Base-by-base conservation (phyloP, 2,113 vertebrate species). In the Phycodurus eques region DNA sequence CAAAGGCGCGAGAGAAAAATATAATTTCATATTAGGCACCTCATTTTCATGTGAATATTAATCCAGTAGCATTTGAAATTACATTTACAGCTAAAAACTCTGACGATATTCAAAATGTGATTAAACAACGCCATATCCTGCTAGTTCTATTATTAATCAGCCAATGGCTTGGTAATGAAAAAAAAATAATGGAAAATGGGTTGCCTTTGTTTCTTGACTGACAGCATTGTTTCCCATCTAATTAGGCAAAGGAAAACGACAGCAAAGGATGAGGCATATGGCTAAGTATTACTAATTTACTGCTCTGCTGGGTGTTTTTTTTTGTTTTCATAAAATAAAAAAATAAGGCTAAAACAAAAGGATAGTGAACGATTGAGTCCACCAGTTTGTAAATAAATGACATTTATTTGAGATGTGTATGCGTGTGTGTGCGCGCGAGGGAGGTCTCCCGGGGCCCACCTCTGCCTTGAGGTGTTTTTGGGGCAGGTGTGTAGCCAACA, bases 401-500 rank as follows among this genome's bases (percentile, higher is more conserved):
- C 19, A 43, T 35, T 61, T 47, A 47, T 49, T 67, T 49, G 44
- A 27, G 20, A 39, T 8, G 19, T 53, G 39, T 60, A 62, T 27
- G 35, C 27, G 42, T 63, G 61, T 67, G 33, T 63, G 44, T 8
- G 19, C 47, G 39, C 54, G 44, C 54, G 67, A 76, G 54, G 53
- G n/a, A 14, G 68, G 72, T 68, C 87, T 87, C 88, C 5, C 51
- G 86, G 82, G 89, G 81, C 76, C 85, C 43, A 84, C 80, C 81
- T 84, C 81, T 83, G 88, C 91, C 88, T 89, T 80, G 73, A 81
- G 88, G 87, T 88, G 80, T 74, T 88, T 15, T 44, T 83, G 86
- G 89, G 89, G 90, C 92, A 93, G 91, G 91, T 93, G 91, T 86
- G 88, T 86, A 82, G 90, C 91, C 89, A 87, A 88, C 83, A 89